These are phyloP conservation scores for Scolopax bukidnonensis DNA, from an alignment of 2,797 vertebrate species.

Conservation along the genomic window DNA sequence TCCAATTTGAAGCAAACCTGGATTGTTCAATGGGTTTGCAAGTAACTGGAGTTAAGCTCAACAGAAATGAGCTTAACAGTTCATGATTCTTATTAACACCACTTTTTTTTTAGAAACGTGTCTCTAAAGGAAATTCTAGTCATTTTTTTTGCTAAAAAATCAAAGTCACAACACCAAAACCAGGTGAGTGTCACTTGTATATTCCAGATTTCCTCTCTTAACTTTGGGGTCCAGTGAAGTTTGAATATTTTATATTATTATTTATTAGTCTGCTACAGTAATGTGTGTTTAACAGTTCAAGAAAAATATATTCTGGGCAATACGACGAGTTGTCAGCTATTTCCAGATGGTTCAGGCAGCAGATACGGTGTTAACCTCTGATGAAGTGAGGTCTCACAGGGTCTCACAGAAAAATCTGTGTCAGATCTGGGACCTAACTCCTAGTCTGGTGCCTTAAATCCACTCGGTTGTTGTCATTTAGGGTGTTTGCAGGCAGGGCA, in stretches of 20 bases:
- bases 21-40: neutral
- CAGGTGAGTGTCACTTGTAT: neutral
- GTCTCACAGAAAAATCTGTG: neutral
- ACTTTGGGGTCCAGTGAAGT: neutral
- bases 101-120: neutral
- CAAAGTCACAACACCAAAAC: neutral
- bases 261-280: neutral
- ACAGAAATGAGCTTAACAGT: too few relatives aligned
- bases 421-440: neutral
- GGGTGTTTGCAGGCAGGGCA: neutral
- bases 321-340: neutral
- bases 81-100: neutral
- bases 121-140: neutral
- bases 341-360: neutral
- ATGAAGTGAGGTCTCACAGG: neutral
- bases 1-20: neutral
- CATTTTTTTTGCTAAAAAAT: neutral
- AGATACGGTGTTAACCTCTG: neutral
- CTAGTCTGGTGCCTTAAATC: neutral
- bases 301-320: neutral
- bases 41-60: neutral
- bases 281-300: neutral
- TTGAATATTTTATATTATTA: neutral
- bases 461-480: neutral
- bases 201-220: neutral